Conservation (phyloP, 2,888 invertebrate species). For the Zaprionus obscuricornis region DNA sequence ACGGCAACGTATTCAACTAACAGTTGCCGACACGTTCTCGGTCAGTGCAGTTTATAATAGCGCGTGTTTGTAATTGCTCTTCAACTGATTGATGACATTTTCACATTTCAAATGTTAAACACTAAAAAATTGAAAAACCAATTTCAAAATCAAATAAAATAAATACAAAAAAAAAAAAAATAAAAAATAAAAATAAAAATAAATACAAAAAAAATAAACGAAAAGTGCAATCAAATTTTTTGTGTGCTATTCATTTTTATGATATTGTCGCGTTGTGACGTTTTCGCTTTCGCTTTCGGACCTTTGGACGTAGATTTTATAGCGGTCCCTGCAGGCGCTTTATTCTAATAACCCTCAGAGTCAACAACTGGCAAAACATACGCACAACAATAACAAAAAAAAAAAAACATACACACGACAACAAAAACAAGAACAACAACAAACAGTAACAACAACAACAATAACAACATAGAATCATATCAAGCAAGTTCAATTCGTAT, state of each 20-base stretch:
- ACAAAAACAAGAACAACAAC: background rate
- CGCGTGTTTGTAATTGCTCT: slow-evolving; percentile 12
- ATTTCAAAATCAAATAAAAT: slow-evolving; percentile 20
- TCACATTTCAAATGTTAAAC: background rate
- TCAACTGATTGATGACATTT: slow-evolving; percentile 9
- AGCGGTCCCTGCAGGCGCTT: slow-evolving; percentile 63
- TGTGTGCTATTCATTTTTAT: slow-evolving; percentile 43
- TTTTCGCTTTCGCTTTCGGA: slow-evolving; percentile 29
- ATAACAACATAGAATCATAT: no score
- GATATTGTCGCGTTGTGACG: slow-evolving; percentile 43
- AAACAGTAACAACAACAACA: slow-evolving; percentile 27
- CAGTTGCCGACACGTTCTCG: slow-evolving; percentile 58
- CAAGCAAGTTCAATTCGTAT: slow-evolving; percentile 67
- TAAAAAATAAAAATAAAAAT: no score
- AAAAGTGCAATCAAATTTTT: slow-evolving; percentile 53
- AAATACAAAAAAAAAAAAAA: slow-evolving; percentile 3
- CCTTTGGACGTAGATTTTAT: slow-evolving; percentile 58
- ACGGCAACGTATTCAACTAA: slow-evolving; percentile 1
- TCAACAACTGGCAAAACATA: slow-evolving; percentile 25
- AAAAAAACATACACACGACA: slow-evolving; percentile 16
- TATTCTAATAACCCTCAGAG: slow-evolving; percentile 50
- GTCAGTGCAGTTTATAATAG: slow-evolving; percentile 56
- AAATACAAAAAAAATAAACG: no score
- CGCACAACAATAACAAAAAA: slow-evolving; percentile 24
- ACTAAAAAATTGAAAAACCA: background rate